Conservation (phyloP, 2,113 vertebrate genomes). For the Capreolus pygargus region DNA sequence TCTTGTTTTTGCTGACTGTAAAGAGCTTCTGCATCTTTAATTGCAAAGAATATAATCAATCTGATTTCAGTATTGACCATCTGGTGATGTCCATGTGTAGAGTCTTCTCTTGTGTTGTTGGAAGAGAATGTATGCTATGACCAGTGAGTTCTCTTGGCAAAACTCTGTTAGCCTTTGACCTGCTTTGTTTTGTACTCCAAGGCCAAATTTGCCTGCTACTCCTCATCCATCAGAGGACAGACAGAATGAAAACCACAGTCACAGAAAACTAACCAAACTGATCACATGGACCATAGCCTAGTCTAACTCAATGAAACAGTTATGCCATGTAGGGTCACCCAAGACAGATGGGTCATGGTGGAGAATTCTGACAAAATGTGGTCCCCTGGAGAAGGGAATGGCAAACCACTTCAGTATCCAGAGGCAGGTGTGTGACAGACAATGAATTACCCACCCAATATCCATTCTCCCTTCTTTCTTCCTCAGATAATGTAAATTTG, state of each 20-base stretch:
- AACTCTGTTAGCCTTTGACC: not conserved
- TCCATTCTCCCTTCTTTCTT: not conserved
- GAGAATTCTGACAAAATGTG: not conserved
- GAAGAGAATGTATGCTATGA: not conserved
- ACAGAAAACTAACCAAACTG: not conserved
- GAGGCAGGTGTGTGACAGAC: no score
- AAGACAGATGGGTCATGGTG: not conserved
- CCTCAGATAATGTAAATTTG: not conserved
- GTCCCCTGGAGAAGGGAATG: not conserved
- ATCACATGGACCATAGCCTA: not conserved
- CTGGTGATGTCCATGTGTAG: not conserved
- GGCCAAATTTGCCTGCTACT: not conserved
- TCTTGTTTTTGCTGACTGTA: not conserved
- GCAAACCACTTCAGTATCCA: not conserved
- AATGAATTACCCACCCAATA: no score
- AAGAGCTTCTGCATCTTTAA: not conserved
- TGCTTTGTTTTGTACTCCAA: not conserved
- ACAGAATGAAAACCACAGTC: not conserved
- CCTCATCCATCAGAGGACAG: not conserved
- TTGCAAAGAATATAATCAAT: not conserved
- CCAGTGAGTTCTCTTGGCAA: not conserved
- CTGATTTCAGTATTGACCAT: not conserved
- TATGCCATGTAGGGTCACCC: not conserved
- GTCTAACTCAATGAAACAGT: not conserved
- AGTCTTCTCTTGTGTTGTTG: not conserved